These are phyloP conservation scores for Pherbina coryleti DNA, from an alignment of 2,888 invertebrate species.

Conservation along the genomic window DNA sequence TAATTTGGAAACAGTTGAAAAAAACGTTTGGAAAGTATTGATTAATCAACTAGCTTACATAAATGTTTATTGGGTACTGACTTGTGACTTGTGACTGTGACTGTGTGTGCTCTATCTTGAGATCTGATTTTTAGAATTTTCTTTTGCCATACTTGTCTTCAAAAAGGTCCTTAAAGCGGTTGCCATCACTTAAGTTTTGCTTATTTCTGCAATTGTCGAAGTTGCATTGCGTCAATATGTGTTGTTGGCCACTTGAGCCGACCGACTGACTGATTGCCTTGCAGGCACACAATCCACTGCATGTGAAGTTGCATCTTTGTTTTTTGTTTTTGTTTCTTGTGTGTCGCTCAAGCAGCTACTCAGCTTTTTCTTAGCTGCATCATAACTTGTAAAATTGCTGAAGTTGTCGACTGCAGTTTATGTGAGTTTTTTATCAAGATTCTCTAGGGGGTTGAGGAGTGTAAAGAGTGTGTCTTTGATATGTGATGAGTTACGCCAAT, in stretches of 20 bases:
- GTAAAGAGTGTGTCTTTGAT: no score
- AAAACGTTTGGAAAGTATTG: no score
- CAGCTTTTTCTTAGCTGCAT: slow-evolving; percentile 4
- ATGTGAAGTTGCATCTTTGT: slow-evolving; percentile 24
- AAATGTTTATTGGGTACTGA: no score
- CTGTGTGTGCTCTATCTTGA: slow-evolving; percentile 14
- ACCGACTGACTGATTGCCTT: background rate
- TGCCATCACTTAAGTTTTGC: slow-evolving; percentile 14
- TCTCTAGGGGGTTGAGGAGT: no score
- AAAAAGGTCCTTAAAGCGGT: slow-evolving; percentile 9
- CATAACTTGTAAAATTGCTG: slow-evolving; percentile 34
- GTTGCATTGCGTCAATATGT: slow-evolving; percentile 1
- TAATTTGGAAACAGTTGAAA: no score
- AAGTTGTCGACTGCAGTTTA: slow-evolving; percentile 18
- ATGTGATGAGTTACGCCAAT: no score
- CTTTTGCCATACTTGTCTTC: background rate
- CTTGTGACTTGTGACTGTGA: no score
- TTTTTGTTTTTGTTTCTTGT: background rate
- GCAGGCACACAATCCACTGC: background rate
- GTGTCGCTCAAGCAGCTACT: background rate
- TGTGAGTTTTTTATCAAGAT: no score
- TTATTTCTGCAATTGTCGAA: slow-evolving; percentile 19
- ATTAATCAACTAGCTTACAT: no score
- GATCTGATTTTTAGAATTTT: slow-evolving; percentile 18
- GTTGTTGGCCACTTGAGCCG: slow-evolving; percentile 3